Evolutionary conservation across 1,140 invertebrate species (phyloP).

Genomic region (Triops cancriformis): DNA sequence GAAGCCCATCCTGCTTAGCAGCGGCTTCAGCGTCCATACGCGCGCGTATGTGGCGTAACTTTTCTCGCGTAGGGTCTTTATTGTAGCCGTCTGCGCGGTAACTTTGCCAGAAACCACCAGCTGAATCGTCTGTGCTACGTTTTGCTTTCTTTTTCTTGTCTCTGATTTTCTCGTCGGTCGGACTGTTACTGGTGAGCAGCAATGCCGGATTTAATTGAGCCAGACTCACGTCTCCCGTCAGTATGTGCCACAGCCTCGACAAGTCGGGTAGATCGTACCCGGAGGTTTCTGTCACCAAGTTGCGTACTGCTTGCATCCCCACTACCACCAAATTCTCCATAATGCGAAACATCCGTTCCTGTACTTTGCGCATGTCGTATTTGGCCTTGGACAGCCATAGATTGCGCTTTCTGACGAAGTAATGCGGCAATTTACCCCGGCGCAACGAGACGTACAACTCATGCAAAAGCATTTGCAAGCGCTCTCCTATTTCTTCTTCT

Average conservation of each 20-base stretch:
- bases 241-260: slow-evolving; percentile 50
- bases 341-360: slow-evolving; percentile 56
- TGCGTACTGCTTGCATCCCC: slow-evolving; percentile 53
- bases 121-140: slow-evolving; percentile 19
- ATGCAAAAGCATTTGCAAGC: slow-evolving; percentile 50
- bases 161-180: not conserved
- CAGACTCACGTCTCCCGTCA: slow-evolving; percentile 40
- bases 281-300: slow-evolving; percentile 48
- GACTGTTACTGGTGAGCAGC: not conserved
- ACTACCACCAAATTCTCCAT: slow-evolving; percentile 59
- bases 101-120: slow-evolving; percentile 26
- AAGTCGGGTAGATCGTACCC: slow-evolving; percentile 56
- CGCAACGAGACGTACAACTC: slow-evolving; percentile 43
- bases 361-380: slow-evolving; percentile 51
- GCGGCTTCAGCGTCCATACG: slow-evolving; percentile 16
- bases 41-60: slow-evolving; percentile 21
- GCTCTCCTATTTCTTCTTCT: slow-evolving; percentile 55
- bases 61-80: slow-evolving; percentile 17
- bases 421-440: slow-evolving; percentile 53
- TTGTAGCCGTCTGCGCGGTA: slow-evolving; percentile 23
- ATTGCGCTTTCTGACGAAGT: slow-evolving; percentile 61
- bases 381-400: slow-evolving; percentile 58
- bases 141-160: slow-evolving; percentile 21
- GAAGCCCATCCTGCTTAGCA: slow-evolving; percentile 35
- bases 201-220: slow-evolving; percentile 38